Percentiles rank a stretch among this genome's conserved stretches.
phyloP scores from a whole-genome alignment of 2,888 invertebrate genomes.

The Andrena praecox region DNA sequence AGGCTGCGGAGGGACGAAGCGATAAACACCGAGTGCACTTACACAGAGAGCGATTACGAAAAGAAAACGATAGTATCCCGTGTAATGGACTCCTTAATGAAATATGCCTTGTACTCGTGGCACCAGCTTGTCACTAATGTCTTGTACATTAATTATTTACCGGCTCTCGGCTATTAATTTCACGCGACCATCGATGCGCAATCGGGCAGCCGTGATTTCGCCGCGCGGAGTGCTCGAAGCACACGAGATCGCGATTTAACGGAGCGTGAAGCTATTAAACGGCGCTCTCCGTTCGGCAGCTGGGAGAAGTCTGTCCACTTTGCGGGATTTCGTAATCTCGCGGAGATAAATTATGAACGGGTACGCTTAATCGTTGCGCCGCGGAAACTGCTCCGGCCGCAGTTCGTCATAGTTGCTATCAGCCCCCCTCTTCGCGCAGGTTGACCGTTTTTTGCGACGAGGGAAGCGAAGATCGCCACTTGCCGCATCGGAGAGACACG shows the following conservation, averaged over 20 bases:
- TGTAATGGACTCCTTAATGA: neutral
- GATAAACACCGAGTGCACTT: neutral
- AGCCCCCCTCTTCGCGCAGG: no score
- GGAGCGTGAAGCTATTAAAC: neutral
- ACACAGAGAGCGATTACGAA: neutral
- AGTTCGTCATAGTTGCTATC: no score
- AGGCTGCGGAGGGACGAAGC: neutral
- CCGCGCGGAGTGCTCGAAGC: neutral
- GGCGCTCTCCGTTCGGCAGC: neutral
- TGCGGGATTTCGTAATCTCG: neutral
- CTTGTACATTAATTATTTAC: neutral
- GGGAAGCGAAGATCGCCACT: no score
- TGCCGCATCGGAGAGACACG: neutral
- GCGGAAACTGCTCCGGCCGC: no score
- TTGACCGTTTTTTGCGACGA: no score
- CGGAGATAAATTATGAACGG: no score
- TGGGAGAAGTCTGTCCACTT: neutral
- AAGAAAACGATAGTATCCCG: neutral
- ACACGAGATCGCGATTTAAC: constrained; percentile 1
- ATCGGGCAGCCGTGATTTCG: neutral
- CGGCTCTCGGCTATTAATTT: neutral
- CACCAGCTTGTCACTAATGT: neutral
- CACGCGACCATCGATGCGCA: neutral
- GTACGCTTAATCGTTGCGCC: no score
- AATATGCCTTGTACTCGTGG: neutral